Evolutionary conservation across 2,113 vertebrate genomes (phyloP), one percentile per base, ranked within the genome.

Genomic region (Cyprinodon brontotheroides): DNA sequence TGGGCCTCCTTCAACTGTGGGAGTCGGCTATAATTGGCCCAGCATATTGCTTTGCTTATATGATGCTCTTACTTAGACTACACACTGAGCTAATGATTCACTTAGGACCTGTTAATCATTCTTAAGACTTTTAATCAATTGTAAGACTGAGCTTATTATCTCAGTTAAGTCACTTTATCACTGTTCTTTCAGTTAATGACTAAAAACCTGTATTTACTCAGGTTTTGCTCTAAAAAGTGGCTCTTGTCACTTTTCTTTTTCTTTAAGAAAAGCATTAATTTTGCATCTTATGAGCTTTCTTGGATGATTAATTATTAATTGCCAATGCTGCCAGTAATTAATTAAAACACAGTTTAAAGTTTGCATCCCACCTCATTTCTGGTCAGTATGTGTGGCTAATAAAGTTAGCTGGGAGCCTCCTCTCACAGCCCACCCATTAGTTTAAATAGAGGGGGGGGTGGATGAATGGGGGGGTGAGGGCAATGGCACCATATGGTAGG

Each of bases 401-500:
- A 53, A 64, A 40, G 76, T 85, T 87, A 80, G 75, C 78, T 77
- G 76, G 75, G 82, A 72, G 63, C 39, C 76, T 68, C 76, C 78
- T 80, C 78, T 81, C 84, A 76, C 86, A 82, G 78, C 74, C 82
- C 80, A 77, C 76, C 77, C 85, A 91, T 88, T 87, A 89, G 79
- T 83, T 81, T 85, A 84, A 86, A 82, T 82, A 29, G 29, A 29
- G 60, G 66, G 36, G 29, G 71, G 66, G 50, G 12, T 40, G 57
- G 64, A 39, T 38, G 67, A 78, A 74, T 37, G 45, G 41, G 20
- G 29, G 64, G 80, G 50, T 6, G 50, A 72, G 80, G 67, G 66
- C 69, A 68, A 40, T 78, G 81, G 84, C 53, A 22, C 89, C 91
- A 91, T 92, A 92, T 92, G 90, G 89, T 81, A 67, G 84, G 85